phyloP scores from a whole-genome alignment of 2,888 invertebrate species.

The Eupeodes latifasciatus region DNA sequence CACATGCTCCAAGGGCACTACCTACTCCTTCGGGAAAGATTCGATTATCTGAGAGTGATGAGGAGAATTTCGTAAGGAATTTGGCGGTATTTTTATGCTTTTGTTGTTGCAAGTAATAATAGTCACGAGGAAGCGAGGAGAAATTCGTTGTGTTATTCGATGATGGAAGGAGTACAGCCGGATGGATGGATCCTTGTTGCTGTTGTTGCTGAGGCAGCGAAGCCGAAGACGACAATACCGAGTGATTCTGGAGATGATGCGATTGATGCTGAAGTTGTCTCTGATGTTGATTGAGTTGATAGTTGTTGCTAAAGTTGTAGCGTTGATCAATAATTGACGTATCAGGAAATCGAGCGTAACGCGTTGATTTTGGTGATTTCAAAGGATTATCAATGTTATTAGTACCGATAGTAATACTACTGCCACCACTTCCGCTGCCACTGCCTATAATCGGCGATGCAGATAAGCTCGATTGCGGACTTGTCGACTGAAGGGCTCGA shows the following conservation, averaged over 20 bases:
- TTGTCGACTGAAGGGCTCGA: conserved; percentile 69
- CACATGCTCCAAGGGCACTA: conserved; percentile 61
- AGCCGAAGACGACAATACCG: conserved; percentile 77
- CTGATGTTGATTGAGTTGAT: conserved; percentile 42
- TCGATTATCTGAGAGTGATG: conserved; percentile 81
- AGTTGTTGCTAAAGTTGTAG: conserved; percentile 47
- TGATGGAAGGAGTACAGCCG: conserved; percentile 45
- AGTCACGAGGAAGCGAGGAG: conserved; percentile 82
- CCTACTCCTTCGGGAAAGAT: conserved; percentile 81
- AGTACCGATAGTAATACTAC: conserved; percentile 77
- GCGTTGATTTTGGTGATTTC: conserved; percentile 79
- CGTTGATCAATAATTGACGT: conserved; percentile 55
- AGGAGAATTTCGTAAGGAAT: conserved; percentile 82
- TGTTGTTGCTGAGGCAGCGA: conserved; percentile 56
- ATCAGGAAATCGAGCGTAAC: conserved; percentile 76
- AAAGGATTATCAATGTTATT: conserved; percentile 78
- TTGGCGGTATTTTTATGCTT: conserved; percentile 82
- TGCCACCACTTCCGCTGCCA: conserved; percentile 72
- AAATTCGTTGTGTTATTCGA: conserved; percentile 71
- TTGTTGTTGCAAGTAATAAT: conserved; percentile 82
- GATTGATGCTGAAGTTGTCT: conserved; percentile 39
- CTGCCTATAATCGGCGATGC: conserved; percentile 80
- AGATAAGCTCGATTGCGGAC: conserved; percentile 83
- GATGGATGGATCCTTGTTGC: conserved; percentile 74
- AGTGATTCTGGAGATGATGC: conserved; percentile 4